These are phyloP conservation scores for Hypocryptadius cinnamomeus DNA, from an alignment of 2,113 vertebrate genomes.

Conservation along the genomic window DNA sequence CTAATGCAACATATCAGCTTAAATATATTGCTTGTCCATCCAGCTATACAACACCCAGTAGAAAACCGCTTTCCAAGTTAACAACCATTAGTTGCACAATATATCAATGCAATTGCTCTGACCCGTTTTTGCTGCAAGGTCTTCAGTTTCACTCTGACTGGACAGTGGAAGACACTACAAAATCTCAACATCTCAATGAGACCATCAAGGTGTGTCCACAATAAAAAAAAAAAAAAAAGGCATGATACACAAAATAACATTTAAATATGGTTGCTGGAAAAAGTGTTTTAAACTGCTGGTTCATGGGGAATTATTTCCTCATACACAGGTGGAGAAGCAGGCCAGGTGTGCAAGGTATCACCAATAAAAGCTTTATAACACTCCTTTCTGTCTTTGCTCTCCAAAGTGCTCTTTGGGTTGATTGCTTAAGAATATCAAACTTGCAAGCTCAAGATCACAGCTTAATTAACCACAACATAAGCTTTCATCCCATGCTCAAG, in stretches of 20 bases:
- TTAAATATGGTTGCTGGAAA: not conserved
- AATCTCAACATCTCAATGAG: not conserved
- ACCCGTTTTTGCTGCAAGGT: slow-evolving; percentile 7
- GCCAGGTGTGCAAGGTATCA: not conserved
- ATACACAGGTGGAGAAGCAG: not conserved
- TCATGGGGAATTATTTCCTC: not conserved
- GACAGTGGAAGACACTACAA: slow-evolving; percentile 5
- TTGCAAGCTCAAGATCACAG: not conserved
- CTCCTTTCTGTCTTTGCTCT: not conserved
- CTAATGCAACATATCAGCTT: slow-evolving; percentile 14
- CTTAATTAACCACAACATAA: not conserved
- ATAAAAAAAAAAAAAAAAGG: not conserved
- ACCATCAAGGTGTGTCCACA: not conserved
- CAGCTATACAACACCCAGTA: slow-evolving; percentile 1
- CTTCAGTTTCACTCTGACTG: not conserved
- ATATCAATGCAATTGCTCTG: not conserved
- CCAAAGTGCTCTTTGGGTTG: not conserved
- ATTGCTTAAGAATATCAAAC: not conserved
- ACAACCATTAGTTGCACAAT: slow-evolving; percentile 23
- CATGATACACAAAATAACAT: not conserved
- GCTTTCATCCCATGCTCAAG: not conserved
- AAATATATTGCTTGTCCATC: slow-evolving; percentile 34
- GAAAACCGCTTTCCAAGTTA: not conserved
- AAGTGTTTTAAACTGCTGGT: not conserved
- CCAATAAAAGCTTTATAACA: not conserved